Base-by-base conservation (phyloP, 1,140 invertebrate species). In the Trichomalopsis sarcophagae region DNA sequence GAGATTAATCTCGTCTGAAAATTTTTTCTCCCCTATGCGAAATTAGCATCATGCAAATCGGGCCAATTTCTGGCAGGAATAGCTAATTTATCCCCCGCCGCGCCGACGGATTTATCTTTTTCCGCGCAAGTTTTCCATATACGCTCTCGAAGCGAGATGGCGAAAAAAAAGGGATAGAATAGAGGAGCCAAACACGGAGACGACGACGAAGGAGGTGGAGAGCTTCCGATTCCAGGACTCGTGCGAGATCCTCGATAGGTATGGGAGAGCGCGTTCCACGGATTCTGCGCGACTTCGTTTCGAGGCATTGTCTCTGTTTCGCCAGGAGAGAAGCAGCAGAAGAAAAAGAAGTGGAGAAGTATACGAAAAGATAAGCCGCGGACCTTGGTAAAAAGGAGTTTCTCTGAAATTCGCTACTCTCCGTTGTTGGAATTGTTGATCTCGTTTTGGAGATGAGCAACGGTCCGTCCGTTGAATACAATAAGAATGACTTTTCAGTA, bases 151-250 rank as follows among this genome's bases (percentile, higher is more conserved):
- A 75, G 0, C 13, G 14, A n/a, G 17, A 33, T 27, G 68, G 27
- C 33, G 36, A 83, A 27, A 77, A 66, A 73, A 62, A 23, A 14
- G 40, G 62, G n/a, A 7, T 14, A 17, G 33, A 68, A 50, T 33
- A 68, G 33, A 68, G 66, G 30, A 62, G 11, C 27, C 30, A 81
- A 81, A 81, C 50, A 75, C 23, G 14, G 21, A 84, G 7, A 74
- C n/a, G 14, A 84, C n/a, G 27, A 11, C 33, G 55, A 7, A 74
- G 62, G 17, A 17, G 2, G 40, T 7, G 47, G 47, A 66, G 40
- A 50, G 66, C 86, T 88, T 82, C 85, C 80, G 87, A 88, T 88
- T 89, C 85, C 86, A 84, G 86, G 87, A 88, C 85, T 87, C 84
- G 81, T 81, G 76, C 75, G 62, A 86, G 81, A 88, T 81, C 86